phyloP scores from a whole-genome alignment of 2,797 vertebrate species.

The Acanthopagrus latus region DNA sequence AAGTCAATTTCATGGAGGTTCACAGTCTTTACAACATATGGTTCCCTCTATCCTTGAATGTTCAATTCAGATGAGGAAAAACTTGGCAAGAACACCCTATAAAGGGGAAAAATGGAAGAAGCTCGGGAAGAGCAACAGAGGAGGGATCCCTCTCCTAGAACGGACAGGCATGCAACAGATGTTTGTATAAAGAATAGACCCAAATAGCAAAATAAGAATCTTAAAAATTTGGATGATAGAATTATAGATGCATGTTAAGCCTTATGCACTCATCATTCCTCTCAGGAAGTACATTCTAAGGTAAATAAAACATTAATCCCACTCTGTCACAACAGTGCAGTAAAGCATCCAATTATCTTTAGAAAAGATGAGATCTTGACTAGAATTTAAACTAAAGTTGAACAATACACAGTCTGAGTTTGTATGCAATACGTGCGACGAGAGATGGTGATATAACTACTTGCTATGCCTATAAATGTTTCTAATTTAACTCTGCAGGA shows the following conservation, averaged over 20 bases:
- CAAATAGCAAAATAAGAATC: not conserved
- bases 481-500: not conserved
- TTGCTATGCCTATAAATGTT: constrained; percentile 7
- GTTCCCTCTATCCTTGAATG: not conserved
- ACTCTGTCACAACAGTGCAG: not conserved
- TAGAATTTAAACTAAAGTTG: not conserved
- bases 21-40: not conserved
- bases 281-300: not conserved
- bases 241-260: not conserved
- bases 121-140: not conserved
- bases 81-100: not conserved
- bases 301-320: constrained; percentile 5
- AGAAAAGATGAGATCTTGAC: not conserved
- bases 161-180: not conserved
- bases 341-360: not conserved
- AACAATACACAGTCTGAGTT: not conserved
- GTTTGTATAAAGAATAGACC: not conserved
- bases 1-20: not conserved
- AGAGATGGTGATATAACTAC: no score
- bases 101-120: not conserved
- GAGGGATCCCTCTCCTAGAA: not conserved
- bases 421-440: not conserved
- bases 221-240: not conserved
- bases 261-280: not conserved
- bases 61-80: not conserved